Base-by-base conservation (phyloP, 2,113 vertebrate genomes). In the Plectropomus leopardus region DNA sequence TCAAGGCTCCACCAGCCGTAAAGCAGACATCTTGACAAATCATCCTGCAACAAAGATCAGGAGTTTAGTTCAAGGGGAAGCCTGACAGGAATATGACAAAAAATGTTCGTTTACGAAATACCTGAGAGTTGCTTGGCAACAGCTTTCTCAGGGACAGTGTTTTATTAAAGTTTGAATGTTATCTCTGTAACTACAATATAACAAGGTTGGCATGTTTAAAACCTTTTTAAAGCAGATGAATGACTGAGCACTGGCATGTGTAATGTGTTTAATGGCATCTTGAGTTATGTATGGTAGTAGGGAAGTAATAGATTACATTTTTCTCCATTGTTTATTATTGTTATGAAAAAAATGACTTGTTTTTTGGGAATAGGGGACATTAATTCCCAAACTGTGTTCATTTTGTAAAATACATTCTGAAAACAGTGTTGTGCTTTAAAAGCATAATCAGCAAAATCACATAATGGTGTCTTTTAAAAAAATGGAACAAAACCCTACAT, bases 91-190 rank as follows among this genome's bases (percentile, higher is more conserved):
- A 61, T 40, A 42, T 28, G 66, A 60, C 44, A 68, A 85, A 60
- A 48, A 28, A 55, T 21, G 5, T 2, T 9, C 16, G 59, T 60
- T 72, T 21, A 68, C 10, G 76, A n/a, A 36, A 64, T 26, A 78
- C 15, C 32, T 70, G 11, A 1, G 23, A 73, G 84, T 85, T 84
- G 82, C 86, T 76, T 81, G 69, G 86, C 79, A 87, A 91, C 88
- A 86, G 75, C 50, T 28, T 71, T 16, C 26, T 80, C 68, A 84
- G 83, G 69, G 72, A 86, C 30, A 60, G 57, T 21, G 16, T 26
- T 23, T n/a, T 36, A 44, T 51, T 61, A 73, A 76, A 14, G 24
- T 67, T 71, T 54, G 16, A 76, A 70, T n/a, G n/a, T 53, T 50
- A 11, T 65, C 24, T 68, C 44, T 59, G 28, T 11, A 47, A 68